These are phyloP conservation scores for Albula glossodonta DNA, from an alignment of 2,113 vertebrate genomes.

Conservation along the genomic window DNA sequence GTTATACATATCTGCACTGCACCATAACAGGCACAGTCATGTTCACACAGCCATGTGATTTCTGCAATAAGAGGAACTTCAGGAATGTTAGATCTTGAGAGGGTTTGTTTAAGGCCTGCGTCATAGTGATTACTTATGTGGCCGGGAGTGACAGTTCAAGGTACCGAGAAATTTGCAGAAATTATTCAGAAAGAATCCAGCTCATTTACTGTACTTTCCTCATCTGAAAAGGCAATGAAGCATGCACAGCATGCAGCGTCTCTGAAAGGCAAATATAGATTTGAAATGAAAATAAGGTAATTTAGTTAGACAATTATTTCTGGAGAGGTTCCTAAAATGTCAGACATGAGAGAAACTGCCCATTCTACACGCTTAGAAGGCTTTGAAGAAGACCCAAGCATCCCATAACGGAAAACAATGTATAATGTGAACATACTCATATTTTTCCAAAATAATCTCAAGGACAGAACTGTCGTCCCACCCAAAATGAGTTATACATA, in stretches of 20 bases:
- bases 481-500: no score
- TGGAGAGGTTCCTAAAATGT: not conserved
- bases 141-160: not conserved
- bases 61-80: not conserved
- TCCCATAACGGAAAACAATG: no score
- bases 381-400: not conserved
- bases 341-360: not conserved
- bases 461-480: no score
- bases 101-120: not conserved
- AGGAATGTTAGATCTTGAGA: not conserved
- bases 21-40: no score
- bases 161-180: not conserved
- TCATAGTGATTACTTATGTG: not conserved
- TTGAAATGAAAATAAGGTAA: not conserved
- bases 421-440: no score
- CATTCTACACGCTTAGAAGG: not conserved
- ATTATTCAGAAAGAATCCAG: not conserved
- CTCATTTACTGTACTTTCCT: not conserved
- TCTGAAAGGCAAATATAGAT: constrained; percentile 6
- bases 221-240: not conserved
- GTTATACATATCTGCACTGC: no score
- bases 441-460: no score
- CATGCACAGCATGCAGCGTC: not conserved
- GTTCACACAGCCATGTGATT: not conserved
- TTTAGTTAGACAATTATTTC: not conserved